These are phyloP conservation scores for Melipona bicolor DNA, from an alignment of 2,888 invertebrate genomes.

Conservation along the genomic window DNA sequence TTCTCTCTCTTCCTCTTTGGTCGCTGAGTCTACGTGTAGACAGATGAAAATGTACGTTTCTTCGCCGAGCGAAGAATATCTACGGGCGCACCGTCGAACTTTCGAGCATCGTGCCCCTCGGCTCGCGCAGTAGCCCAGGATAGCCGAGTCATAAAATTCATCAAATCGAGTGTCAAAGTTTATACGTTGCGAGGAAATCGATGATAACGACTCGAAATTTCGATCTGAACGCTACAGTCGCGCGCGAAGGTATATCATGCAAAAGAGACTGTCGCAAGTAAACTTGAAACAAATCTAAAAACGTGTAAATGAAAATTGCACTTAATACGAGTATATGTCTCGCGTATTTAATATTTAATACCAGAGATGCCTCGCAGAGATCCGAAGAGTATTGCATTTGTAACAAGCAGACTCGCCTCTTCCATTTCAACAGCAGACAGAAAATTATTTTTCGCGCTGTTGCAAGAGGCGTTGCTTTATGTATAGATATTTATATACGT, in stretches of 20 bases:
- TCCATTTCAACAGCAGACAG: too few species aligned
- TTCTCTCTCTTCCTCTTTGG: neutral
- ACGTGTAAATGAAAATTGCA: too few species aligned
- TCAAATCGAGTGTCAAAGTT: neutral
- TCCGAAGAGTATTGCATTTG: too few species aligned
- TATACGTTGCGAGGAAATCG: neutral
- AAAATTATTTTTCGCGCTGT: too few species aligned
- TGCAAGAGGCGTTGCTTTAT: too few species aligned
- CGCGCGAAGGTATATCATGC: neutral
- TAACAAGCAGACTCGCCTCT: too few species aligned
- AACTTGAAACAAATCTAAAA: too few species aligned
- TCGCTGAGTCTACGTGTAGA: constrained; percentile 13
- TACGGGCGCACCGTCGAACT: constrained; percentile 44
- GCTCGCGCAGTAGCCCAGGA: neutral
- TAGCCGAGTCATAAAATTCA: neutral
- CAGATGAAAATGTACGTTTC: constrained; percentile 33
- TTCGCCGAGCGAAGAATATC: constrained; percentile 21
- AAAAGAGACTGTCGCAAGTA: too few species aligned
- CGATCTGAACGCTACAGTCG: neutral
- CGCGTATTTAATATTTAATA: too few species aligned
- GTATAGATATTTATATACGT: too few species aligned
- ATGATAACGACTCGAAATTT: neutral
- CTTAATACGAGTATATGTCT: too few species aligned
- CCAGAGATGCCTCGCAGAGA: too few species aligned
- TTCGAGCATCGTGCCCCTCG: constrained; percentile 48